Evolutionary conservation across 64 coral and sea anemone species (phyloP).

Genomic region (Pocillopora verrucosa): DNA sequence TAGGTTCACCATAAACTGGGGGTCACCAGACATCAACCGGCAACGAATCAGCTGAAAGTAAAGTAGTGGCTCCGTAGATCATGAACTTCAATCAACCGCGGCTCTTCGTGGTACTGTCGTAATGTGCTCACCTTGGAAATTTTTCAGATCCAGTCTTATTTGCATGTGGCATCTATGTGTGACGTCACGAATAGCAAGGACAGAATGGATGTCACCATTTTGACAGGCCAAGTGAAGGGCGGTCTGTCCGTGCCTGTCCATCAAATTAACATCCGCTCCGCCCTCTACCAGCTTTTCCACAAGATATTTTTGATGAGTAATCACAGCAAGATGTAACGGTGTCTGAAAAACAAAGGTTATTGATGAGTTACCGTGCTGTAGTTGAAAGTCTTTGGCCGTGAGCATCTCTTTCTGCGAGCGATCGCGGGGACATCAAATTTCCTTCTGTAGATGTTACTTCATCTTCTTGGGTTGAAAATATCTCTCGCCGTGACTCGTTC

Average conservation of each 20-base stretch:
- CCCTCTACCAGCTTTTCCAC: slow-evolving; percentile 61
- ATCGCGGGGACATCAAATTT: no score
- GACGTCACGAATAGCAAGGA: slow-evolving; percentile 61
- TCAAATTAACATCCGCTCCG: slow-evolving; percentile 71
- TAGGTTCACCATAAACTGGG: no score
- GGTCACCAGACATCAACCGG: no score
- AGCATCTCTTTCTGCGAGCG: no score
- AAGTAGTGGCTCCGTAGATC: no score
- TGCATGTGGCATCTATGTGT: slow-evolving; percentile 6
- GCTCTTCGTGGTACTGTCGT: no score
- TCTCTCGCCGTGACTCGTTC: no score
- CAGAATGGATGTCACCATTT: slow-evolving; percentile 46
- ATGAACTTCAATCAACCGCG: no score
- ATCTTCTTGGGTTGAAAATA: no score
- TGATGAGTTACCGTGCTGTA: not conserved
- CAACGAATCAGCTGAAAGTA: no score
- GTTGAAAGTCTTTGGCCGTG: no score
- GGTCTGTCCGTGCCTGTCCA: slow-evolving; percentile 91
- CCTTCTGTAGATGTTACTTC: no score
- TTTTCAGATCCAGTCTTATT: slow-evolving; percentile 49
- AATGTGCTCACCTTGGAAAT: slow-evolving; percentile 61
- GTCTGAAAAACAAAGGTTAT: slow-evolving; percentile 49
- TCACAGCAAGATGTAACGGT: slow-evolving; percentile 92
- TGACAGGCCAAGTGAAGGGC: slow-evolving; percentile 88
- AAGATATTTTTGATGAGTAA: slow-evolving; percentile 69